A percentile compares a stretch with the other conserved stretches of the same genome.
Conservation (phyloP, 2,797 vertebrate species). For the Dipus sagitta region DNA sequence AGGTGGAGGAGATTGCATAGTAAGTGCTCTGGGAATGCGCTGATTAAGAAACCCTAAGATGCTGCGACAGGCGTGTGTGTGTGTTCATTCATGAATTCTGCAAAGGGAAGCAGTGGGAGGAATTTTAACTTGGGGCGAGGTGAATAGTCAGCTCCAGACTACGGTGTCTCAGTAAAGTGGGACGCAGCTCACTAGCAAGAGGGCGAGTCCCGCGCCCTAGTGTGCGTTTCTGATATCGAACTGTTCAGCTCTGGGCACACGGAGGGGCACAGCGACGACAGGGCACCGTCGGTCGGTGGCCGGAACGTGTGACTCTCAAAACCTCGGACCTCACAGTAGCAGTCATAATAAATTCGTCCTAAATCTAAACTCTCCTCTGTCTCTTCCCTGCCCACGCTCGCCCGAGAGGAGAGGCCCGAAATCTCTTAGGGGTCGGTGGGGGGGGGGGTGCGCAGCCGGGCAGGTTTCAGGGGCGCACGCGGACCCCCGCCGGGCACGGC, state of each 20-base stretch:
- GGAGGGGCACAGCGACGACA: not conserved
- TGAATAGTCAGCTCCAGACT: constrained; percentile 56
- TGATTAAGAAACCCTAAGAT: constrained; percentile 51
- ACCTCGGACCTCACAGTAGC: not conserved
- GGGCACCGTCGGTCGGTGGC: not conserved
- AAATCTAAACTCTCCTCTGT: not conserved
- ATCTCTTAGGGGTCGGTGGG: not conserved
- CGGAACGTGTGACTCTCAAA: not conserved
- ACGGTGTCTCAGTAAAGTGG: not conserved
- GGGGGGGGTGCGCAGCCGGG: not conserved
- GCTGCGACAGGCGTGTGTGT: not conserved
- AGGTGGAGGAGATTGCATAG: constrained; percentile 5
- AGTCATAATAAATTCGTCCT: not conserved
- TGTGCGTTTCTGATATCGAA: not conserved
- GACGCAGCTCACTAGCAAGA: not conserved
- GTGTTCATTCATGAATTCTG: constrained; percentile 80
- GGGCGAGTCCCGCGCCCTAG: not conserved
- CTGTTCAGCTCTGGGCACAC: not conserved
- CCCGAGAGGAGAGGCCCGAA: not conserved
- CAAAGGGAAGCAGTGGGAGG: constrained; percentile 75
- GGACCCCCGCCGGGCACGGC: not conserved
- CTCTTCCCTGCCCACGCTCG: not conserved
- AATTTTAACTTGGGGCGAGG: constrained; percentile 70
- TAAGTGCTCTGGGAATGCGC: constrained; percentile 55
- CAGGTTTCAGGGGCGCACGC: not conserved